Evolutionary conservation across 1,140 invertebrate genomes (phyloP).

Genomic region (Helicorthomorpha holstii): DNA sequence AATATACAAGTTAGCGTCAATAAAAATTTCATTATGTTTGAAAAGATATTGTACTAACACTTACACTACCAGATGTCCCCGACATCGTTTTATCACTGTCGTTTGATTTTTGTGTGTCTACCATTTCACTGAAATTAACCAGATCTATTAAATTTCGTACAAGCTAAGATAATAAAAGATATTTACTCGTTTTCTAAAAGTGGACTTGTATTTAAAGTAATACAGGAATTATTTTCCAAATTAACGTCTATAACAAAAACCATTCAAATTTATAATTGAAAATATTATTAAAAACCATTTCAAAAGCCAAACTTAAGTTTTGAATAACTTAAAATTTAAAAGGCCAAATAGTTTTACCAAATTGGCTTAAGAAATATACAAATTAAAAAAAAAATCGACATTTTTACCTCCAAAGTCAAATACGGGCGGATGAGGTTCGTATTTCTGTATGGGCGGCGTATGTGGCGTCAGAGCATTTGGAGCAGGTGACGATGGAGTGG

Average conservation of each 20-base stretch:
- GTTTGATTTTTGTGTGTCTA: constrained; percentile 51
- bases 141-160: too few relatives aligned
- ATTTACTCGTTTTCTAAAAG: constrained; percentile 11
- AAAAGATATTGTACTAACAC: neutral
- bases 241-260: constrained; percentile 10
- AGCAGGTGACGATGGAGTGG: constrained; percentile 85
- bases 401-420: constrained; percentile 74
- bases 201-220: constrained; percentile 37
- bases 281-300: too few relatives aligned
- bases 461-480: constrained; percentile 31
- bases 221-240: constrained; percentile 23
- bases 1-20: neutral
- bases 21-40: neutral
- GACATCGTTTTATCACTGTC: constrained; percentile 68
- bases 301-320: too few relatives aligned
- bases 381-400: constrained; percentile 7
- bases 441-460: constrained; percentile 31
- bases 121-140: constrained; percentile 29
- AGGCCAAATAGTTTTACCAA: too few relatives aligned
- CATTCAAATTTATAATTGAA: too few relatives aligned
- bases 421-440: constrained; percentile 31
- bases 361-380: too few relatives aligned
- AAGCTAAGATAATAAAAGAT: too few relatives aligned
- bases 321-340: too few relatives aligned
- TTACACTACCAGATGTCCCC: constrained; percentile 30